Conservation (phyloP, 1,140 invertebrate species). For the Aphidius ervi region DNA sequence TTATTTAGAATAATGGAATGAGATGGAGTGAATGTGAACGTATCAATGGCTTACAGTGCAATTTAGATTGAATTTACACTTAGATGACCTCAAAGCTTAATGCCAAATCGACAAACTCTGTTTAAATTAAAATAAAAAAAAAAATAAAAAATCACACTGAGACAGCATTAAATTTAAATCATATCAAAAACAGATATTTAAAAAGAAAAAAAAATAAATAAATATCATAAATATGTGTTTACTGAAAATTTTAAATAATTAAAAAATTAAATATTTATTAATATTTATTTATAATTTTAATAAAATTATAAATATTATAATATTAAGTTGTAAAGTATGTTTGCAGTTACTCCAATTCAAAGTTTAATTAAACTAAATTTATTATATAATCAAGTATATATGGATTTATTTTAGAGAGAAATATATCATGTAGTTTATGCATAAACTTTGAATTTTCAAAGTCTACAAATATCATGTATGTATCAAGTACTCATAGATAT, state of each 20-base stretch:
- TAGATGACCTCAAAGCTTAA: not conserved
- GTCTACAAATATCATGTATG: too few species aligned
- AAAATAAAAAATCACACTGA: too few species aligned
- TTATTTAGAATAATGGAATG: too few species aligned
- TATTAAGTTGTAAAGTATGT: not conserved
- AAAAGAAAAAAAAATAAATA: too few species aligned
- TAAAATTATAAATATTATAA: not conserved
- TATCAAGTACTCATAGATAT: too few species aligned
- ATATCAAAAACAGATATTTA: not conserved
- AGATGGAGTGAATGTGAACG: conserved; percentile 6
- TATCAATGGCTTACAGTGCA: conserved; percentile 12
- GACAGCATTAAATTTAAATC: conserved; percentile 8
- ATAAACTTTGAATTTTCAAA: too few species aligned
- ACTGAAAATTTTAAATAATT: not conserved
- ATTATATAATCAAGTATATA: too few species aligned
- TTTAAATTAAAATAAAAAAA: not conserved
- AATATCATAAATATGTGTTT: too few species aligned
- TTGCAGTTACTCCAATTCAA: too few species aligned
- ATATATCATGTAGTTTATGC: too few species aligned
- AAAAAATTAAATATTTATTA: not conserved
- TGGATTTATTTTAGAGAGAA: too few species aligned
- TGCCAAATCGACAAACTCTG: not conserved
- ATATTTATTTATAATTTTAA: not conserved
- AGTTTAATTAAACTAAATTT: too few species aligned
- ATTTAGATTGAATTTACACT: conserved; percentile 14